Percentiles rank a stretch among this genome's conserved stretches.
These are phyloP conservation scores for Notolepis coatsorum DNA, from an alignment of 2,797 vertebrate genomes.

Conservation along the genomic window DNA sequence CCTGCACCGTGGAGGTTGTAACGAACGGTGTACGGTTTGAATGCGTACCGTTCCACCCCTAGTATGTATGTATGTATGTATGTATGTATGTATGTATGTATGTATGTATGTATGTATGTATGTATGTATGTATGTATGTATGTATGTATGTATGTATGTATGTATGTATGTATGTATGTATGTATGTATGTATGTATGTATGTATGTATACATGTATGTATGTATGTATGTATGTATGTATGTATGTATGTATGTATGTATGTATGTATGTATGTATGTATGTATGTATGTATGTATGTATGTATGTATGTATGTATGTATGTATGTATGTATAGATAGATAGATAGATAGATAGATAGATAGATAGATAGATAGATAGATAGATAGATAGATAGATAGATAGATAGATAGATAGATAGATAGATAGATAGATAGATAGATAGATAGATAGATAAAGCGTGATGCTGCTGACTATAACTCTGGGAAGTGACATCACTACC, in stretches of 20 bases:
- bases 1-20: too few relatives aligned
- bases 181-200: background rate
- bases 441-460: too few relatives aligned
- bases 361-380: too few relatives aligned
- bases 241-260: background rate
- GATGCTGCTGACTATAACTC: conserved; percentile 13
- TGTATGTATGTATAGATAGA: too few relatives aligned
- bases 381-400: too few relatives aligned
- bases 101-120: too few relatives aligned
- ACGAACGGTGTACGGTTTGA: too few relatives aligned
- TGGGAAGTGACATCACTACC: conserved; percentile 48
- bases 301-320: background rate
- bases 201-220: background rate
- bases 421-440: too few relatives aligned
- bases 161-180: background rate
- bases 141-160: background rate
- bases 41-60: too few relatives aligned
- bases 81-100: background rate
- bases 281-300: background rate
- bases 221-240: background rate
- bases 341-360: background rate
- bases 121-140: too few relatives aligned
- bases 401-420: too few relatives aligned
- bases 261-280: background rate
- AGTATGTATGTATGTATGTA: too few relatives aligned